phyloP scores from a whole-genome alignment of 1,140 invertebrate species.

The Centruroides vittatus region DNA sequence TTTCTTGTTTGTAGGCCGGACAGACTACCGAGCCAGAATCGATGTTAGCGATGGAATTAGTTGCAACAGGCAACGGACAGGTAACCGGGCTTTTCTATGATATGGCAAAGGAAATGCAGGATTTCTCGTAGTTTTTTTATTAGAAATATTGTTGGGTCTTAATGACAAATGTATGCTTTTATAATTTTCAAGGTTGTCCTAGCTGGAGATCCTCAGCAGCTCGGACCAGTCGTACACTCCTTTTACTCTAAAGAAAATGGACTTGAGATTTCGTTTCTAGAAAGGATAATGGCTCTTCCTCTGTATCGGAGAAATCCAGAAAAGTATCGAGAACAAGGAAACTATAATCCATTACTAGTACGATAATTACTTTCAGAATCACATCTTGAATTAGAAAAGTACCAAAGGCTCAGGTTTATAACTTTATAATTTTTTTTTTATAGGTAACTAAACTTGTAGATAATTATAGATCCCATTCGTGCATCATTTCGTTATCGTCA shows the following conservation, averaged over 20 bases:
- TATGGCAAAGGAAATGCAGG: no score
- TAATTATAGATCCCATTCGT: constrained; percentile 56
- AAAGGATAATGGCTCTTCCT: constrained; percentile 44
- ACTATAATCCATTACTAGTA: constrained; percentile 27
- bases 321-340: constrained; percentile 33
- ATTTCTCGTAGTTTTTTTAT: no score
- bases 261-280: constrained; percentile 51
- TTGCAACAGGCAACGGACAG: constrained; percentile 33
- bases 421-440: background rate
- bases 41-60: constrained; percentile 44
- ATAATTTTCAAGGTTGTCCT: constrained; percentile 43
- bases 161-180: no score
- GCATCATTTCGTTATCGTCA: constrained; percentile 58
- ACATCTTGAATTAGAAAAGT: no score
- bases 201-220: constrained; percentile 80
- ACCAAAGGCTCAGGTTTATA: no score
- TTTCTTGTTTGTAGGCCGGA: constrained; percentile 40
- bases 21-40: constrained; percentile 80
- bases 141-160: no score
- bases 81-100: no score
- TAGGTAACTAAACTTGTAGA: constrained; percentile 34
- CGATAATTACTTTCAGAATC: no score
- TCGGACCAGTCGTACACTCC: constrained; percentile 67
- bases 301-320: constrained; percentile 47
- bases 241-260: constrained; percentile 44